Percentiles rank a stretch among this genome's conserved stretches.
Conservation (phyloP, 2,797 vertebrate genomes). For the Falco peregrinus region DNA sequence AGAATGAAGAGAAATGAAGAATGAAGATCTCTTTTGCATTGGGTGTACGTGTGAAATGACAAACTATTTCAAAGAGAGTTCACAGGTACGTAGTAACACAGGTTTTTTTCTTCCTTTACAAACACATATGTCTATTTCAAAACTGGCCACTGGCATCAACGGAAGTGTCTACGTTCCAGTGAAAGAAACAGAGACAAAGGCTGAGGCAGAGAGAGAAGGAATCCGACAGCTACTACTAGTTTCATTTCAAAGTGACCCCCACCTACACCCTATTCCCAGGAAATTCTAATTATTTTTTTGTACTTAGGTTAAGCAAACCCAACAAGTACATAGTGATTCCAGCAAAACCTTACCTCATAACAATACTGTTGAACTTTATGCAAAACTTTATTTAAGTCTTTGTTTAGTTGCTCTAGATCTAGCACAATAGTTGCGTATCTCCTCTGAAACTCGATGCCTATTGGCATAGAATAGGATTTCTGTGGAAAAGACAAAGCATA, state of each 20-base stretch:
- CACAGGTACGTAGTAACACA: neutral
- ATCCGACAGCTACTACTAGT: neutral
- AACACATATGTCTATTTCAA: neutral
- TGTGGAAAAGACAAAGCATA: constrained; percentile 63
- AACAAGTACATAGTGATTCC: neutral
- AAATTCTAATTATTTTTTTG: neutral
- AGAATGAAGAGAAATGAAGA: neutral
- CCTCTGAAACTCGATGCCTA: constrained; percentile 93
- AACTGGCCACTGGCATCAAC: neutral
- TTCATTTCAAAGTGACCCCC: neutral
- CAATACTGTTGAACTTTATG: constrained; percentile 97
- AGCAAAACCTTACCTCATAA: constrained; percentile 84
- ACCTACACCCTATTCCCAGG: neutral
- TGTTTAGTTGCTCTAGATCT: constrained; percentile 96
- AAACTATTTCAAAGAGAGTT: neutral
- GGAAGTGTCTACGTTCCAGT: neutral
- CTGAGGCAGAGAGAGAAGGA: neutral
- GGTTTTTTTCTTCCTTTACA: neutral
- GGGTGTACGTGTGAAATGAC: neutral
- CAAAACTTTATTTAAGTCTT: constrained; percentile 97
- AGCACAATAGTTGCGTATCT: constrained; percentile 95
- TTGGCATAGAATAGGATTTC: constrained; percentile 96
- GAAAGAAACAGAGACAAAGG: neutral
- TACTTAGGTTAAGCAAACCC: neutral
- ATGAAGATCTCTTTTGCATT: neutral